Percentiles rank a stretch among this genome's conserved stretches.
Conservation (phyloP, 2,797 vertebrate species). For the Potorous gilbertii region DNA sequence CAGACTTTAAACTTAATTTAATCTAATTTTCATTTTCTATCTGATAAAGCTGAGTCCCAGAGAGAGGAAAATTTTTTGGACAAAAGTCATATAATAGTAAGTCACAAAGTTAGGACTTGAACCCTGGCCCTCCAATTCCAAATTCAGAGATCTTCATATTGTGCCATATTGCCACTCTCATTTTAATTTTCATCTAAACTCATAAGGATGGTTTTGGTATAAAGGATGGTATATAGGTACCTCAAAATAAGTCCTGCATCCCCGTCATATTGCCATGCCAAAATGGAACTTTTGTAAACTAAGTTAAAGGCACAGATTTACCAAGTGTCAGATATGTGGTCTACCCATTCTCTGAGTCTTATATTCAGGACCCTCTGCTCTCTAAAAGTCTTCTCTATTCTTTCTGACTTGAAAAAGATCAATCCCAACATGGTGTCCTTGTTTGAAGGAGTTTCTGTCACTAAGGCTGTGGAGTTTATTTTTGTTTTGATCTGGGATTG, state of each 20-base stretch:
- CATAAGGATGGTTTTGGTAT: neutral
- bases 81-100: neutral
- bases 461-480: neutral
- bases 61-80: neutral
- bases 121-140: neutral
- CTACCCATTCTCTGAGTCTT: neutral
- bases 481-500: neutral
- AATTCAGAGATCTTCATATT: neutral
- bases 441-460: neutral
- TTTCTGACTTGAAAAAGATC: neutral
- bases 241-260: neutral
- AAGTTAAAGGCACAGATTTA: constrained; percentile 10
- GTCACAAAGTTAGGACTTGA: neutral
- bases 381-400: neutral
- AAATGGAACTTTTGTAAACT: neutral
- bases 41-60: neutral
- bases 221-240: neutral
- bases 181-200: neutral
- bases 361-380: neutral
- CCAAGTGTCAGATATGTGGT: neutral
- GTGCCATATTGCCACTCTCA: neutral
- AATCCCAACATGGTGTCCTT: neutral
- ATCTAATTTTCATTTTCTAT: neutral
- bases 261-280: neutral
- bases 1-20: neutral